phyloP scores from a whole-genome alignment of 2,113 vertebrate species.

The Centropristis striata region DNA sequence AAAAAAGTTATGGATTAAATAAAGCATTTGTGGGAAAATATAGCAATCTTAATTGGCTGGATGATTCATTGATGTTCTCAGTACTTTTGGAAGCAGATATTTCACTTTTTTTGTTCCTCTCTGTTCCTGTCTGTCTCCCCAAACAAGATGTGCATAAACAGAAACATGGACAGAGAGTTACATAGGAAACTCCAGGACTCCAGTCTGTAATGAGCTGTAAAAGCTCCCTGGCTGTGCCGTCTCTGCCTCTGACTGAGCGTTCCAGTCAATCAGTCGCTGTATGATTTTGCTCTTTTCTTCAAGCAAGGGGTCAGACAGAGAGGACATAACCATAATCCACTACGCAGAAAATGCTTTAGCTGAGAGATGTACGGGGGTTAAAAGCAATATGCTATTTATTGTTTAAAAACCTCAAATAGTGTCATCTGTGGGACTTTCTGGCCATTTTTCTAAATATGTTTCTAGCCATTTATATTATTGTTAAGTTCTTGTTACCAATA shows the following conservation, averaged over 20 bases:
- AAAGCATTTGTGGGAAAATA: constrained; percentile 13
- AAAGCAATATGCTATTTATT: neutral
- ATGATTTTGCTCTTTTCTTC: constrained; percentile 29
- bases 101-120: constrained; percentile 35
- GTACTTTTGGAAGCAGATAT: constrained; percentile 26
- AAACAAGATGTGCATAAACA: constrained; percentile 42
- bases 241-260: constrained; percentile 45
- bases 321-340: constrained; percentile 8
- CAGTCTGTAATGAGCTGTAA: constrained; percentile 64
- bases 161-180: constrained; percentile 48
- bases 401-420: neutral
- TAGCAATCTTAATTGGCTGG: constrained; percentile 42
- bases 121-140: constrained; percentile 29
- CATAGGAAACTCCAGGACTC: constrained; percentile 54
- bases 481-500: neutral
- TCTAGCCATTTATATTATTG: neutral
- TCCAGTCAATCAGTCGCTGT: constrained; percentile 50
- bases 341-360: neutral
- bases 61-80: constrained; percentile 39
- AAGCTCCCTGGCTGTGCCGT: constrained; percentile 50
- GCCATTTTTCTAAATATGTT: neutral
- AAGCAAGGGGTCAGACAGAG: constrained; percentile 29
- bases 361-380: neutral
- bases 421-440: neutral
- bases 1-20: constrained; percentile 33